Base-by-base conservation (phyloP, 1,140 invertebrate species). In the Aphelinus certus region DNA sequence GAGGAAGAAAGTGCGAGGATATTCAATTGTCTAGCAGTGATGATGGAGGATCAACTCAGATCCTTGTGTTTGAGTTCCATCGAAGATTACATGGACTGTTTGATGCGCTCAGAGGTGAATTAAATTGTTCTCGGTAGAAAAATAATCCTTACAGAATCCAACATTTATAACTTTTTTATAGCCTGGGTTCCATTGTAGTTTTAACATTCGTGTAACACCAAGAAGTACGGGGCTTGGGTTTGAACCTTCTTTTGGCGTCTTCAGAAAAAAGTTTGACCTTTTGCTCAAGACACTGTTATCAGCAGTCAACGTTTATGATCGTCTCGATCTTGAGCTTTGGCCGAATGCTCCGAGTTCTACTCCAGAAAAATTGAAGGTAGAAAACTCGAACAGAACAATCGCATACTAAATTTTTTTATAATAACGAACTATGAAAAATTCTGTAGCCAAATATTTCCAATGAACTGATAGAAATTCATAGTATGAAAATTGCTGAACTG, bases 1-100 rank as follows among this genome's bases (percentile, higher is more conserved):
- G 89, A 89, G 57, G 89, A 88, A 5, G 89, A 91, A 79, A 90
- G 94, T 80, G 91, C 91, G 80, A 90, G 91, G 66, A 96, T 97
- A 87, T 97, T 94, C 81, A 94, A 96, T 81, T 95, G 94, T 80
- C 90, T 96, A 1, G 93, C 94, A 4, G 92, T 92, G 26, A 88
- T 97, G 42, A 97, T 97, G 96, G 94, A 95, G 3, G 92, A 92
- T 77, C 94, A 96, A 80, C 85, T 97, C 45, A 94, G 96, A 84
- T 90, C 90, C 47, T 84, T 97, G 48, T 94, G 93, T 76, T 85
- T 96, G n/a, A 91, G 93, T 78, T 96, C 95, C 7, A 90, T 97
- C 71, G 86, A 91, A 62, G 93, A 95, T 73, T 97, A 92, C 80
- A 92, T 93, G 3, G 87, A 95, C 71, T 95, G 94, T 78, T 89